Percentiles rank a stretch among this genome's conserved stretches.
These are phyloP conservation scores for Dryomyza anilis DNA, from an alignment of 2,888 invertebrate genomes.

Conservation along the genomic window DNA sequence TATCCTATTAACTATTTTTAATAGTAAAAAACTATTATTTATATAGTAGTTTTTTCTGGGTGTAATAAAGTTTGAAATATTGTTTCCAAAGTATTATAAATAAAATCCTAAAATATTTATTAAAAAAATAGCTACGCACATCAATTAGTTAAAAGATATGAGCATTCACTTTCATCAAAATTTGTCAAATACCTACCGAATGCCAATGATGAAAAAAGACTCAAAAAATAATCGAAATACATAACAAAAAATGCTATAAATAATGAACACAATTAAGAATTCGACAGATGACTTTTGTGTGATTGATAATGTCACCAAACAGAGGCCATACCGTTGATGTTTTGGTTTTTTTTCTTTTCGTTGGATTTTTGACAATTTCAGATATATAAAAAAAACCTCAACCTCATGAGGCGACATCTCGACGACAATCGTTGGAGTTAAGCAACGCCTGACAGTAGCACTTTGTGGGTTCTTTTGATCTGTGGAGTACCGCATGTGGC, in stretches of 20 bases:
- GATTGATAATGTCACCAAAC: slow-evolving; percentile 38
- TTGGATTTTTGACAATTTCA: background rate
- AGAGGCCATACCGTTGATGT: background rate
- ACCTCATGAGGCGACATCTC: slow-evolving; percentile 39
- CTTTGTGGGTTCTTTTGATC: slow-evolving; percentile 15
- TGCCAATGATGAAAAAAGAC: too few relatives aligned
- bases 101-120: too few relatives aligned
- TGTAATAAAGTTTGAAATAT: too few relatives aligned
- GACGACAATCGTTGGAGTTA: slow-evolving; percentile 37
- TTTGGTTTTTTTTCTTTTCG: background rate
- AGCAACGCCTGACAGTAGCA: slow-evolving; percentile 7
- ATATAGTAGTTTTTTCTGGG: too few relatives aligned
- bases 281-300: slow-evolving; percentile 42
- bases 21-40: too few relatives aligned
- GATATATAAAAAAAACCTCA: background rate
- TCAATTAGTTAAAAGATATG: too few relatives aligned
- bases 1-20: too few relatives aligned
- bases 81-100: too few relatives aligned
- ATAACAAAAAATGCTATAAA: slow-evolving; percentile 24
- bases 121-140: too few relatives aligned
- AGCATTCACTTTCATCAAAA: background rate
- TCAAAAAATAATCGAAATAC: background rate
- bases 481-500: background rate
- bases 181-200: background rate
- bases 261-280: slow-evolving; percentile 43